phyloP scores from a whole-genome alignment of 2,113 vertebrate species.

The Gobio gobio region DNA sequence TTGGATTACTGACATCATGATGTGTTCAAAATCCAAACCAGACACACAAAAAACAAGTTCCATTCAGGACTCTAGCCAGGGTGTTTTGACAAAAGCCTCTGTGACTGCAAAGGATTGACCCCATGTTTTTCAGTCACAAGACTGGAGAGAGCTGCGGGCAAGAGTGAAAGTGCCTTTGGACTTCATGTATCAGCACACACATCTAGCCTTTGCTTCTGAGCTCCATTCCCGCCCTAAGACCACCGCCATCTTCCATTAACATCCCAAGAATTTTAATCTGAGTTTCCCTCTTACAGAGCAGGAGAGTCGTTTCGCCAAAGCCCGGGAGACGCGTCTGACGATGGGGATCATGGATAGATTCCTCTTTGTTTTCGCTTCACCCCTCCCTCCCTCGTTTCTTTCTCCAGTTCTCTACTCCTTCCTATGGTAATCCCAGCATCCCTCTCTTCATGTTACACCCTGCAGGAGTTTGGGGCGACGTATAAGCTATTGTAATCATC shows the following conservation, averaged over 20 bases:
- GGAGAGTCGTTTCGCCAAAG: not conserved
- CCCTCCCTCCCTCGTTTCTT: not conserved
- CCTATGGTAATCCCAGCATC: constrained; percentile 57
- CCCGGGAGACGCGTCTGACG: constrained; percentile 57
- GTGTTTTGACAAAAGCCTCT: not conserved
- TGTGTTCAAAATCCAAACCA: not conserved
- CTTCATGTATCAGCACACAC: constrained; percentile 39
- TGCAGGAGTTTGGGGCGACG: constrained; percentile 9
- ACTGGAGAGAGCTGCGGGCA: not conserved
- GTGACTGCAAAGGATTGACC: not conserved
- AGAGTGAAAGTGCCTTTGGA: constrained; percentile 11
- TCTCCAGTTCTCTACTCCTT: constrained; percentile 5
- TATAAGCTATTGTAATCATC: constrained; percentile 43
- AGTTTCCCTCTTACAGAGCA: not conserved
- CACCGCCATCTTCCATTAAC: not conserved
- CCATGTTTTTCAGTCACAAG: constrained; percentile 17
- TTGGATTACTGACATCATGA: not conserved
- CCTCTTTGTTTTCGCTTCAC: constrained; percentile 17
- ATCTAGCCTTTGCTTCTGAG: constrained; percentile 11
- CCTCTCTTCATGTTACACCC: constrained; percentile 20
- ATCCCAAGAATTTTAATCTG: constrained; percentile 30
- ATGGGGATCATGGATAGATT: constrained; percentile 61
- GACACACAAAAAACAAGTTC: not conserved
- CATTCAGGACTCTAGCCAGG: not conserved
- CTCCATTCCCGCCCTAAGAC: not conserved